Percentiles rank a stretch among this genome's conserved stretches.
phyloP scores from a whole-genome alignment of 2,113 vertebrate species.

The Balaeniceps rex region DNA sequence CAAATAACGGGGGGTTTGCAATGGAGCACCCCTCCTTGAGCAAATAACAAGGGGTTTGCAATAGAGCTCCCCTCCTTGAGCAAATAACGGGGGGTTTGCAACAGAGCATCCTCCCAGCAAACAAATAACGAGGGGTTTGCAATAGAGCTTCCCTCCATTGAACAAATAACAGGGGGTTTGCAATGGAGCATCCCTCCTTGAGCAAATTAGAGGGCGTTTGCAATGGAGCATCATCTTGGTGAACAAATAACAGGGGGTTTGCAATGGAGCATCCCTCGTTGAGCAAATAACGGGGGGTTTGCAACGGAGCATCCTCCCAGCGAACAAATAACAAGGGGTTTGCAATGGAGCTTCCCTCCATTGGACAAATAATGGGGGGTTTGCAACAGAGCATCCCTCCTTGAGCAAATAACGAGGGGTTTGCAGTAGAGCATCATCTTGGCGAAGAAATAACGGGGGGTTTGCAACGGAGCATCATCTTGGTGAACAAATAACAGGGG shows the following conservation, averaged over 20 bases:
- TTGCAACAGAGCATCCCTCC: background rate
- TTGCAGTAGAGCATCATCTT: background rate
- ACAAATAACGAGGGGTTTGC: background rate
- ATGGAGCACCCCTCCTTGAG: fast-evolving
- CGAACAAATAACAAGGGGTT: background rate
- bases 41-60: too few species aligned
- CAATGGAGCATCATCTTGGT: background rate
- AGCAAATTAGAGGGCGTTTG: background rate
- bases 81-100: too few species aligned
- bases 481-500: fast-evolving
- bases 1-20: background rate
- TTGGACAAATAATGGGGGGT: background rate
- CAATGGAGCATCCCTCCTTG: background rate
- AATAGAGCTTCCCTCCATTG: background rate
- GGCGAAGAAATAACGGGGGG: fast-evolving
- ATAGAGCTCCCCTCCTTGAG: too few species aligned
- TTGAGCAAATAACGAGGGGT: background rate
- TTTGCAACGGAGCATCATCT: background rate
- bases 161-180: background rate
- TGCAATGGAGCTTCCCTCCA: too few species aligned
- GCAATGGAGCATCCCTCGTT: fast-evolving
- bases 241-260: background rate
- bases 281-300: background rate
- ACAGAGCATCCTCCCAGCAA: background rate
- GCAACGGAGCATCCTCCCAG: background rate